Percentiles rank a stretch among this genome's conserved stretches.
Conservation (phyloP, 1,140 invertebrate genomes). For the Ctenoplectra terminalis region DNA sequence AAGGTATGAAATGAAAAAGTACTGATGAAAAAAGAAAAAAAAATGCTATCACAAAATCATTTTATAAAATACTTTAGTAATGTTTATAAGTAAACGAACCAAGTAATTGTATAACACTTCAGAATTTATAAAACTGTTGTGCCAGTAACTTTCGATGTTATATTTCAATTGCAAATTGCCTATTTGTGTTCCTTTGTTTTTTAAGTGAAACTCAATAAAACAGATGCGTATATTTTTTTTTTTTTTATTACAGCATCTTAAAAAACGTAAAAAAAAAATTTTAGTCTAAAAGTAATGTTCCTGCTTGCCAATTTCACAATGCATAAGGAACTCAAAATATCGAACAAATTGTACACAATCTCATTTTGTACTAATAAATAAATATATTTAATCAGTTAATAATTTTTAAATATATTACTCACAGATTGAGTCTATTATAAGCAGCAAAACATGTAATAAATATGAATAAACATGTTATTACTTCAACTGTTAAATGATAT, state of each 20-base stretch:
- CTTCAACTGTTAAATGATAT: conserved; percentile 8
- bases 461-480: neutral
- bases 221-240: conserved; percentile 28
- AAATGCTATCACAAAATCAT: conserved; percentile 14
- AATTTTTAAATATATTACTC: conserved; percentile 16
- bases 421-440: conserved; percentile 22
- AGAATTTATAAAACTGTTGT: conserved; percentile 19
- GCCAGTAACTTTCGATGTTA: conserved; percentile 39
- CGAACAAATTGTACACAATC: conserved; percentile 7
- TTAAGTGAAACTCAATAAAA: neutral
- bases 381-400: conserved; percentile 17
- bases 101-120: conserved; percentile 30
- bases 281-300: conserved; percentile 15
- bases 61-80: conserved; percentile 20
- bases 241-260: conserved; percentile 2
- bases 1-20: conserved; percentile 19
- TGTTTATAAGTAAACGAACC: conserved; percentile 12
- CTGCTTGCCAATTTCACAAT: conserved; percentile 3
- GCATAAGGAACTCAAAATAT: conserved; percentile 35
- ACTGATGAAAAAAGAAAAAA: conserved; percentile 26
- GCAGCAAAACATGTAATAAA: neutral
- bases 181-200: conserved; percentile 7
- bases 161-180: conserved; percentile 39
- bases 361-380: conserved; percentile 29
- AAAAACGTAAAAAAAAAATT: conserved; percentile 7